Evolutionary conservation across 2,797 vertebrate genomes (phyloP).

Genomic region (Psittacula derbiana): DNA sequence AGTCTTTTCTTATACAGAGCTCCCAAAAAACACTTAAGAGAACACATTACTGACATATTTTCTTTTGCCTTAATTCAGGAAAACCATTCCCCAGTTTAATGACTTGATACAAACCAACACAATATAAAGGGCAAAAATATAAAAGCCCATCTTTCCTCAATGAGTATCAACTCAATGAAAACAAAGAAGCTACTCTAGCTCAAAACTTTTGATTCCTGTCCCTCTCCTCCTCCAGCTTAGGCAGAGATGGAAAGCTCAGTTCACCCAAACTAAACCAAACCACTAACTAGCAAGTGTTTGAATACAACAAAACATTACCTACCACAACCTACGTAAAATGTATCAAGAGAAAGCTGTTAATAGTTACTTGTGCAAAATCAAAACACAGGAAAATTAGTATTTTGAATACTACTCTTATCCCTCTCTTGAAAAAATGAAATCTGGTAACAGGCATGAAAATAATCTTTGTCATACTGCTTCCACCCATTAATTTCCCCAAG

Average conservation of each 20-base stretch:
- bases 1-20: neutral
- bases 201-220: neutral
- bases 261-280: conserved; percentile 2
- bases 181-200: neutral
- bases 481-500: neutral
- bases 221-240: neutral
- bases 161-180: neutral
- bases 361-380: neutral
- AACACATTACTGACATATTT: neutral
- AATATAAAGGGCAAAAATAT: neutral
- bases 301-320: neutral
- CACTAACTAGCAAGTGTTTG: neutral
- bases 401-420: neutral
- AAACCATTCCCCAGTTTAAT: neutral
- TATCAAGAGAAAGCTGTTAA: neutral
- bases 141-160: neutral
- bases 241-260: neutral
- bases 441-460: neutral
- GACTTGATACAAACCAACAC: neutral
- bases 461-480: neutral
- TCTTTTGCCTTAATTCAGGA: neutral
- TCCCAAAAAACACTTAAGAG: neutral
- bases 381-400: neutral
- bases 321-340: neutral
- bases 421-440: neutral